A percentile compares a stretch with the other conserved stretches of the same genome.
These are phyloP conservation scores for Lepidochitona cinerea DNA, from an alignment of 2,888 invertebrate species.

Conservation along the genomic window DNA sequence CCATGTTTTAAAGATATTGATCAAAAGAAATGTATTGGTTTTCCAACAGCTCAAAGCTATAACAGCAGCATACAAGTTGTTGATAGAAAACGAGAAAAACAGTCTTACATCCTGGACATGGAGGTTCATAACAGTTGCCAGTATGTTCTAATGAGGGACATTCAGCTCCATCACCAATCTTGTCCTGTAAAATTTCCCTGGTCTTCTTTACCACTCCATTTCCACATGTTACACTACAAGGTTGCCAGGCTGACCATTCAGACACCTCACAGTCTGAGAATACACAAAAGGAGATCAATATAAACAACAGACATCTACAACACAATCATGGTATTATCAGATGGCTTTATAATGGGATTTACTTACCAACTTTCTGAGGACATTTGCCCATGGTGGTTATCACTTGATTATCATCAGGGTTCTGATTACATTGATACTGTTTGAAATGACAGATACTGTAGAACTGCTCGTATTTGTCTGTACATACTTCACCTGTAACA, in stretches of 20 bases:
- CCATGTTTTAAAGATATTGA: too few relatives aligned
- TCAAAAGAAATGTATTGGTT: too few relatives aligned
- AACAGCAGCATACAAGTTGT: too few relatives aligned
- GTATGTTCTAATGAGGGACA: not conserved
- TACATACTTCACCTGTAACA: conserved; percentile 40
- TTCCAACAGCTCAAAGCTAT: too few relatives aligned
- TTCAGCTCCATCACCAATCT: not conserved
- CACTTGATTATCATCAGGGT: not conserved
- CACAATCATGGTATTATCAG: too few relatives aligned
- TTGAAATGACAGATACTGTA: conserved; percentile 39
- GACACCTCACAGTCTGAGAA: not conserved
- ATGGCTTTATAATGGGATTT: too few relatives aligned
- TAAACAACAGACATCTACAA: not conserved
- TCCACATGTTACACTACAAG: conserved; percentile 4
- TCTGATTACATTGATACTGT: conserved; percentile 29
- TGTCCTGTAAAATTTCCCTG: not conserved
- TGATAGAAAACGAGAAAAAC: too few relatives aligned
- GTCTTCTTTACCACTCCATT: not conserved
- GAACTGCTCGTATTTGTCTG: conserved; percentile 27
- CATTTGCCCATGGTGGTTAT: not conserved
- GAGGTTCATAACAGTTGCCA: not conserved
- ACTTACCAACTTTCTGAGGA: conserved; percentile 3
- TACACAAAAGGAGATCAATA: not conserved
- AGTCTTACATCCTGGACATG: not conserved
- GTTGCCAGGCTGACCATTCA: not conserved